Evolutionary conservation across 2,888 invertebrate genomes (phyloP).

Genomic region (Agriotes lineatus): DNA sequence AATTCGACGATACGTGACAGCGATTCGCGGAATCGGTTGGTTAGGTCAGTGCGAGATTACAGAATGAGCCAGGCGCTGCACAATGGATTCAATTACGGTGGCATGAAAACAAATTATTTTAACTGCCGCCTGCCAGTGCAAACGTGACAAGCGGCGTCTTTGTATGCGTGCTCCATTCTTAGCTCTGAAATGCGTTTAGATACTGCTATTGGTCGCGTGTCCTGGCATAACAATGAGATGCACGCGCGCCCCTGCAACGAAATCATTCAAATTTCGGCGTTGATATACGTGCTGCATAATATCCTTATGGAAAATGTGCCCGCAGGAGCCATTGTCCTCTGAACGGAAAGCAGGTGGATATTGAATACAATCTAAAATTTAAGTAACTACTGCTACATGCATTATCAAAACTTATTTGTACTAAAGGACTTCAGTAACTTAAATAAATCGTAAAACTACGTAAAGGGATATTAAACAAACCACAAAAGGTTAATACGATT

Average conservation of each 20-base stretch:
- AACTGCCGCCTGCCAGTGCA: conserved; percentile 9
- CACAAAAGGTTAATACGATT: no score
- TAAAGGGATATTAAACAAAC: no score
- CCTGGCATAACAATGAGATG: conserved; percentile 51
- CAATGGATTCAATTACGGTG: conserved; percentile 15
- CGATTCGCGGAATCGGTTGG: background rate
- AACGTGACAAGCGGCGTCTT: conserved; percentile 35
- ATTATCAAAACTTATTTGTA: no score
- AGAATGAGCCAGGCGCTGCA: background rate
- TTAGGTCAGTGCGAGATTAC: background rate
- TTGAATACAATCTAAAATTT: no score
- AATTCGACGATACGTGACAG: background rate
- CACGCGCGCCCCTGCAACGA: conserved; percentile 28
- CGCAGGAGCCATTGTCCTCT: conserved; percentile 17
- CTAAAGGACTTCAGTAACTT: no score
- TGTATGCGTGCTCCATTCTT: conserved; percentile 37
- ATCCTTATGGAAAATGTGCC: conserved; percentile 22
- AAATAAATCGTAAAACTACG: no score
- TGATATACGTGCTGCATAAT: conserved; percentile 26
- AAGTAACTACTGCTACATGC: no score
- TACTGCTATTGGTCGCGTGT: conserved; percentile 50
- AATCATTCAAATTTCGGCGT: conserved; percentile 27
- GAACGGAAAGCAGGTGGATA: no score
- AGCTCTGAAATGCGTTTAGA: conserved; percentile 45
- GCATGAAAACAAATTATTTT: conserved; percentile 17